A percentile compares a stretch with the other conserved stretches of the same genome.
Conservation (phyloP, 2,888 invertebrate species). For the Noctuana brunneofusca region DNA sequence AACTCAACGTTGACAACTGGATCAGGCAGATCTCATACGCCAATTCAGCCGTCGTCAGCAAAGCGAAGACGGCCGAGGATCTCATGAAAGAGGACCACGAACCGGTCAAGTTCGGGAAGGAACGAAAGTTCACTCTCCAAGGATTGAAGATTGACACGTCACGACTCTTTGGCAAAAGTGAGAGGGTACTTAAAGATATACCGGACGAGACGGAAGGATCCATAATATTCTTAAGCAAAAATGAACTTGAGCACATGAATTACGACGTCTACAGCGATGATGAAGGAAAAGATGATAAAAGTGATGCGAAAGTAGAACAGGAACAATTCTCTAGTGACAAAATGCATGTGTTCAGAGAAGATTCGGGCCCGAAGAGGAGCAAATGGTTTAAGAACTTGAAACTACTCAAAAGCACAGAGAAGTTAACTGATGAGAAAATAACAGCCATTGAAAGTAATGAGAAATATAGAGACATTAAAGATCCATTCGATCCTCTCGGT, state of each 20-base stretch:
- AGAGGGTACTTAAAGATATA: constrained; percentile 78
- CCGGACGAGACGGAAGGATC: constrained; percentile 85
- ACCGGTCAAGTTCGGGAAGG: constrained; percentile 78
- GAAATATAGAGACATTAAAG: constrained; percentile 73
- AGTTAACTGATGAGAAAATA: constrained; percentile 72
- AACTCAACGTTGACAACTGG: constrained; percentile 85
- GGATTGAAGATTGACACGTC: constrained; percentile 78
- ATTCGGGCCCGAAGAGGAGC: constrained; percentile 78
- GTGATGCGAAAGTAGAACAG: constrained; percentile 64
- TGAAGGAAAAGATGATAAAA: constrained; percentile 75
- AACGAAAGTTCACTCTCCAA: constrained; percentile 78
- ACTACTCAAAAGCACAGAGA: constrained; percentile 75
- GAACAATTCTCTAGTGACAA: constrained; percentile 74
- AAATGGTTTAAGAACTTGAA: constrained; percentile 87
- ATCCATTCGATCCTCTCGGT: constrained; percentile 83
- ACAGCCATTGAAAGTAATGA: constrained; percentile 67
- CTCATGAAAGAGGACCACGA: constrained; percentile 80
- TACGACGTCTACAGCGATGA: constrained; percentile 80
- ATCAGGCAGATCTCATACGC: constrained; percentile 84
- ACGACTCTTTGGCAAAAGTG: constrained; percentile 77
- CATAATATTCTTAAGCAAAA: constrained; percentile 86
- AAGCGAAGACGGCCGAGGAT: constrained; percentile 79
- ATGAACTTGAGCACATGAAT: constrained; percentile 85
- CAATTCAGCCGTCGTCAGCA: constrained; percentile 63
- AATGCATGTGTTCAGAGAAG: constrained; percentile 79